Conservation (phyloP, 2,113 vertebrate genomes). For the Vulpes ferrilata region DNA sequence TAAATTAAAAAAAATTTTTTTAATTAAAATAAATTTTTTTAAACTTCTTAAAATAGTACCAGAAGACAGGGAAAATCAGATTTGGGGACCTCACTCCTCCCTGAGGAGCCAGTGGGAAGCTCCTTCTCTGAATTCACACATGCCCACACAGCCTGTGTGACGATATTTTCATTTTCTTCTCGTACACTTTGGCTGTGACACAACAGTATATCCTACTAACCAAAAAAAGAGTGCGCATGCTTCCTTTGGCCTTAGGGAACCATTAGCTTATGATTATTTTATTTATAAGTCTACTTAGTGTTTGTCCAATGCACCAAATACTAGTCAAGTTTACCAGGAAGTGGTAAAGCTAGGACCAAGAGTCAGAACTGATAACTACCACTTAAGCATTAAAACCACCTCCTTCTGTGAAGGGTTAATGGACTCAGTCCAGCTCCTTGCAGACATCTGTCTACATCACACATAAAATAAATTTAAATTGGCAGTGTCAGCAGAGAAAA, state of each 20-base stretch:
- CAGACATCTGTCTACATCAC: slow-evolving; percentile 70
- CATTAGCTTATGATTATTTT: background rate
- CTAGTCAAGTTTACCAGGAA: background rate
- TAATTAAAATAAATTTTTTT: too few species aligned
- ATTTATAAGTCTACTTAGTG: background rate
- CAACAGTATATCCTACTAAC: background rate
- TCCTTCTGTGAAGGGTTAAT: background rate
- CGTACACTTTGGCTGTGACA: background rate
- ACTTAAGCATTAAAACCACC: background rate
- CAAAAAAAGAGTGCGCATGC: background rate
- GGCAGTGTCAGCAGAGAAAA: slow-evolving; percentile 64
- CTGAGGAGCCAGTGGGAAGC: background rate
- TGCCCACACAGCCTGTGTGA: background rate
- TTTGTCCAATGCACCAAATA: background rate
- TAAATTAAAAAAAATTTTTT: background rate
- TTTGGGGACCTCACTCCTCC: background rate
- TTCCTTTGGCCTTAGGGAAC: background rate
- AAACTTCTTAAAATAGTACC: background rate
- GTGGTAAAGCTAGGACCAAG: background rate
- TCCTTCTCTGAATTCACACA: background rate
- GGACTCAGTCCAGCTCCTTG: background rate
- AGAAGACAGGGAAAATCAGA: background rate
- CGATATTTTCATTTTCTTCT: background rate
- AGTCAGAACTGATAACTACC: slow-evolving; percentile 34
- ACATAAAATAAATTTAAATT: slow-evolving; percentile 56